phyloP scores from a whole-genome alignment of 2,113 vertebrate species.

The Lasiurus borealis region DNA sequence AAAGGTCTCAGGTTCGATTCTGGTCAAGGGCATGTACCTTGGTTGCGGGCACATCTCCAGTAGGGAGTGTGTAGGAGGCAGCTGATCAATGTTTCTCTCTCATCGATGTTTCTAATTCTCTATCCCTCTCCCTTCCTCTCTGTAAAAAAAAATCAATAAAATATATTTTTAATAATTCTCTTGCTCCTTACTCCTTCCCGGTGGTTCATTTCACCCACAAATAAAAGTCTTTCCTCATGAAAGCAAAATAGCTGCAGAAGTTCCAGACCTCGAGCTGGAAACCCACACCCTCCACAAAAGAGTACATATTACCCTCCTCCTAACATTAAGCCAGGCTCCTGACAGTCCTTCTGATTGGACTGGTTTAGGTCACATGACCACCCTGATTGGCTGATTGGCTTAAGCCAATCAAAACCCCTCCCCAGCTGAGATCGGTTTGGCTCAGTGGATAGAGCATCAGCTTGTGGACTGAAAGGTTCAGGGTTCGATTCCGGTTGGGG shows the following conservation, averaged over 20 bases:
- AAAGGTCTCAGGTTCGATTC: too few species aligned
- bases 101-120: too few species aligned
- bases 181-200: neutral
- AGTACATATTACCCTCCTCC: neutral
- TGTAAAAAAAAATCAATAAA: too few species aligned
- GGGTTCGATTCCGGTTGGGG: too few species aligned
- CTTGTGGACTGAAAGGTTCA: too few species aligned
- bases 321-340: neutral
- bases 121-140: too few species aligned
- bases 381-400: neutral
- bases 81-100: too few species aligned
- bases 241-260: neutral
- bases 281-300: neutral
- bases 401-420: neutral
- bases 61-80: too few species aligned
- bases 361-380: neutral
- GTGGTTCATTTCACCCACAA: neutral
- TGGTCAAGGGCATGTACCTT: too few species aligned
- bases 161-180: neutral
- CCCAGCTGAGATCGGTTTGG: too few species aligned
- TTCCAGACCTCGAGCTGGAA: slow-evolving; percentile 20
- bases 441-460: too few species aligned
- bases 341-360: neutral
- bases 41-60: too few species aligned
- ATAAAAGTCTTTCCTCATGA: neutral